Evolutionary conservation across 2,888 invertebrate species (phyloP).

Genomic region (Alcis repandata): DNA sequence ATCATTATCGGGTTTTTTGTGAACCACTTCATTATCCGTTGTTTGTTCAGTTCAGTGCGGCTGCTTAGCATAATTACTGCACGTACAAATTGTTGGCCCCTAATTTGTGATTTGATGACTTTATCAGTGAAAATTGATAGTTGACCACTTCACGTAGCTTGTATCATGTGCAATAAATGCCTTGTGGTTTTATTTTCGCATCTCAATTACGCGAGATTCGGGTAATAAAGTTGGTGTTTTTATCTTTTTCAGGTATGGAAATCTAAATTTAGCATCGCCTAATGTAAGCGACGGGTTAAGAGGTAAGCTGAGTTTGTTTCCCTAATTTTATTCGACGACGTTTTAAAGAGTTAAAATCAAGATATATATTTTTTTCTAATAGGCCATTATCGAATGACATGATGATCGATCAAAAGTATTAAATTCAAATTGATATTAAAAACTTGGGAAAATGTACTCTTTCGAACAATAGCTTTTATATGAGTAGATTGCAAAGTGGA

Average conservation of each 20-base stretch:
- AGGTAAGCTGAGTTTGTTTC: too few relatives aligned
- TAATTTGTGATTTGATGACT: constrained; percentile 58
- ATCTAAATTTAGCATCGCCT: neutral
- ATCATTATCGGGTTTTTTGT: constrained; percentile 69
- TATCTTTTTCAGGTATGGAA: constrained; percentile 26
- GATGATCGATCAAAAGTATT: too few relatives aligned
- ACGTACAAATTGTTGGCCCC: constrained; percentile 49
- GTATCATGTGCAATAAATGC: constrained; percentile 23
- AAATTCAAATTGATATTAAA: too few relatives aligned
- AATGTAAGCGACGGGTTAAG: neutral
- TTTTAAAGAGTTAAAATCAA: too few relatives aligned
- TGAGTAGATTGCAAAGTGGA: too few relatives aligned
- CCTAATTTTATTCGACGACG: too few relatives aligned
- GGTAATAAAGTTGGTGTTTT: constrained; percentile 6
- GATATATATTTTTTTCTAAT: too few relatives aligned
- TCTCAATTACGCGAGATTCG: constrained; percentile 3
- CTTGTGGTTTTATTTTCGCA: constrained; percentile 2
- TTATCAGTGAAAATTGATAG: constrained; percentile 60
- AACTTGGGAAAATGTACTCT: too few relatives aligned
- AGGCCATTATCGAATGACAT: too few relatives aligned
- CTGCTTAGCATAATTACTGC: constrained; percentile 58
- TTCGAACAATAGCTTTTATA: too few relatives aligned
- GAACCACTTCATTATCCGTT: constrained; percentile 63
- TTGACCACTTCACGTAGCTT: constrained; percentile 38
- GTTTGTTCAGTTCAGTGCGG: constrained; percentile 69